phyloP scores from a whole-genome alignment of 2,113 vertebrate genomes.

The Panthera tigris region DNA sequence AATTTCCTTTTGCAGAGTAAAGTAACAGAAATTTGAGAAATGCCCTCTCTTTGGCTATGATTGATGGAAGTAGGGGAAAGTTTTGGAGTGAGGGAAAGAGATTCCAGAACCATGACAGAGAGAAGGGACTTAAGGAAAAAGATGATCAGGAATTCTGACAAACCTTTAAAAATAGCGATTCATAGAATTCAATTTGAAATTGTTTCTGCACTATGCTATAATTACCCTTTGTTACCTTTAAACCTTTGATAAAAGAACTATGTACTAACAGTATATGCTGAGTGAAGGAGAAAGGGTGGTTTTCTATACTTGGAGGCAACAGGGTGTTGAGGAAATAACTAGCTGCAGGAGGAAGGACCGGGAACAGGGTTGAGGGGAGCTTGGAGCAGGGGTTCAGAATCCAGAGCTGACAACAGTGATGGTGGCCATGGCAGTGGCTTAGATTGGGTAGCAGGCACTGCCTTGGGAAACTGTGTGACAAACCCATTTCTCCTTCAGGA shows the following conservation, averaged over 20 bases:
- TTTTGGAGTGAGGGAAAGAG: background rate
- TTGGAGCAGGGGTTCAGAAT: background rate
- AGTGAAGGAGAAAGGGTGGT: background rate
- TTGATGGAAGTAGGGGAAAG: background rate
- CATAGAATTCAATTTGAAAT: background rate
- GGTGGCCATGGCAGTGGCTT: background rate
- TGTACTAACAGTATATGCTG: background rate
- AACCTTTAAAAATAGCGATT: background rate
- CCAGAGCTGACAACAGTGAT: background rate
- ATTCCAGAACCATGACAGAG: background rate
- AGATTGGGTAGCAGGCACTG: background rate
- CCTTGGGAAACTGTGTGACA: background rate
- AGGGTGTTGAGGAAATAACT: background rate
- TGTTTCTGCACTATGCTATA: background rate
- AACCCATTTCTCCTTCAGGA: background rate
- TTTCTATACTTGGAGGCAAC: slow-evolving; percentile 10
- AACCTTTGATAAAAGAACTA: background rate
- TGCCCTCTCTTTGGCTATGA: background rate
- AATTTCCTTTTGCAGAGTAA: slow-evolving; percentile 11
- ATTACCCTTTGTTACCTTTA: background rate
- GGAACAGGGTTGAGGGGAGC: background rate
- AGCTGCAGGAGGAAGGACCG: background rate
- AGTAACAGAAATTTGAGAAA: slow-evolving; percentile 42
- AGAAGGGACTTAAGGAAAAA: background rate
- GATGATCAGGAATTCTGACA: background rate